Conservation (phyloP, 1,140 invertebrate genomes). For the Dolichoris vasculosae region DNA sequence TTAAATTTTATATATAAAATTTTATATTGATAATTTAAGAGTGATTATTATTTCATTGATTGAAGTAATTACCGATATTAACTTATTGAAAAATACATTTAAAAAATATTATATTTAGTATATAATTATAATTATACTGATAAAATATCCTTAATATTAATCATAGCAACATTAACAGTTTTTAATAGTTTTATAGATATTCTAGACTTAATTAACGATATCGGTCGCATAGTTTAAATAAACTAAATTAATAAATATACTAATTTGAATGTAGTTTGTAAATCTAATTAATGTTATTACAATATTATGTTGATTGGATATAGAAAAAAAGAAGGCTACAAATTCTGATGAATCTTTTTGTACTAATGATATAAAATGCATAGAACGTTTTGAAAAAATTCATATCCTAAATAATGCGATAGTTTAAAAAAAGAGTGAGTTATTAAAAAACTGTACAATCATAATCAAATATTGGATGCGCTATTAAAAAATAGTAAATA, state of each 20-base stretch:
- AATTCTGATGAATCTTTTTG: background rate
- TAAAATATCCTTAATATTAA: no score
- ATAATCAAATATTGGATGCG: background rate
- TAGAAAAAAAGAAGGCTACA: no score
- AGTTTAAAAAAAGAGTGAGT: background rate
- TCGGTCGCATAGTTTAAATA: no score
- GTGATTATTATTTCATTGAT: background rate
- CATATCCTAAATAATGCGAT: background rate
- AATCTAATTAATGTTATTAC: no score
- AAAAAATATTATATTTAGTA: background rate
- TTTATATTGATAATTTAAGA: background rate
- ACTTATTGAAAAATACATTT: background rate
- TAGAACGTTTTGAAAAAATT: background rate
- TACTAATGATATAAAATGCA: background rate
- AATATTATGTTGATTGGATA: no score
- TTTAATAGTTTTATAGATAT: no score
- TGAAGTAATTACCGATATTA: background rate
- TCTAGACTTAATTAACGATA: no score
- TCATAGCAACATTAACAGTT: no score
- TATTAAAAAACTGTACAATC: background rate
- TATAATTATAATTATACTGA: background rate
- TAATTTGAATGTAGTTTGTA: no score
- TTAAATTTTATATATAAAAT: background rate
- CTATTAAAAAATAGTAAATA: background rate
- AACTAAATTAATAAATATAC: no score